Base-by-base conservation (phyloP, 2,888 invertebrate genomes). In the Gymnoscelis rufifasciata region DNA sequence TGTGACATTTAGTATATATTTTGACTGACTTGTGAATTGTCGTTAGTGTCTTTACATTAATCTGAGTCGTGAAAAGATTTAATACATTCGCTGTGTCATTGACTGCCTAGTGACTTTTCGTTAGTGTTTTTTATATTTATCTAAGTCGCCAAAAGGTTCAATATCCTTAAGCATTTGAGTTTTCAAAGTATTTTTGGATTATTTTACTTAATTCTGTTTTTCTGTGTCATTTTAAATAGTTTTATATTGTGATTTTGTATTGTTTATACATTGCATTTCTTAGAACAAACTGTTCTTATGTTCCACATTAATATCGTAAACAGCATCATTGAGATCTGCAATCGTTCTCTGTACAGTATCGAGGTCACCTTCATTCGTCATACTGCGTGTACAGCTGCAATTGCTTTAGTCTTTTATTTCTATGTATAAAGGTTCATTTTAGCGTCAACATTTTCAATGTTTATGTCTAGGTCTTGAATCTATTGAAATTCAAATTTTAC, bases 341-440 rank as follows among this genome's bases (percentile, higher is more conserved):
- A 68, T 62, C 62, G 68, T 73, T 67, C 68, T 68, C 63, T 68
- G 74, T 72, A 68, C 61, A 58, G 36, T 58, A 75, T 69, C 66
- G 73, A 60, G 78, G 80, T 80, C 80, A 78, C 76, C 78, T 78
- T 74, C 66, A 74, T 79, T 74, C 51, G 68, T 65, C 65, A 56
- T 66, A 61, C 52, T 66, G 63, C 66, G 59, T 64, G 56, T 57
- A 54, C 56, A 12, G 54, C 45, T 45, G 38, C 47, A 49, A 44
- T 33, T 35, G 37, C 26, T 47, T 35, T 50, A 50, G 47, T 56
- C 52, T 10, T 11, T 35, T 10, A 35, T 35, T 10, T 3, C 19
- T 14, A 8, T 35, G 35, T 11, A 35, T 15, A 19, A 35, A 15
- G 35, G 35, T 35, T 15, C 35, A 35, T 35, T 35, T 19, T 35